Percentiles rank a stretch among this genome's conserved stretches.
Conservation (phyloP, 92 coral and sea anemone species). For the Palythoa caribaeorum region DNA sequence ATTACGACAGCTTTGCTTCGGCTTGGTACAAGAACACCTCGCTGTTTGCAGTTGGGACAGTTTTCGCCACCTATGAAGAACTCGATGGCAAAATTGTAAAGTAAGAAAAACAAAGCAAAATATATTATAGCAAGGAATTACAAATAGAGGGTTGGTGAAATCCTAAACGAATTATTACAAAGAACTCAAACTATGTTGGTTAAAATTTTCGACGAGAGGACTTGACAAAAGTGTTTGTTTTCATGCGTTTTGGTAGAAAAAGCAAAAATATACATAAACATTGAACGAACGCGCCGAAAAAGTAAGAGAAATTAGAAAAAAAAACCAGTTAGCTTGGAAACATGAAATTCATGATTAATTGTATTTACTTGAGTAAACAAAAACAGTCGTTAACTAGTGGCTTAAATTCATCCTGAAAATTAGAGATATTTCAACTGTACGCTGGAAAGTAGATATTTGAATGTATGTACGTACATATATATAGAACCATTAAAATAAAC, state of each 20-base stretch:
- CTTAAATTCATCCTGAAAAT: neutral
- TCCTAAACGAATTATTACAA: neutral
- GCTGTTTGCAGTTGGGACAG: constrained; percentile 87
- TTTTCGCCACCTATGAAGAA: constrained; percentile 74
- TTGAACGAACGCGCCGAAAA: neutral
- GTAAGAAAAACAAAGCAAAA: neutral
- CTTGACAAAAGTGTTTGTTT: neutral
- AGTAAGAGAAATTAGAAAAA: neutral
- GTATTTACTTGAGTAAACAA: neutral
- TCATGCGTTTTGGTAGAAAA: neutral
- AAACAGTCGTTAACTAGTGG: neutral
- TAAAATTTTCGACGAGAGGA: too few species aligned
- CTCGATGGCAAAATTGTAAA: neutral
- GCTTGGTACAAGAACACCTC: constrained; percentile 89
- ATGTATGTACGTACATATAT: neutral
- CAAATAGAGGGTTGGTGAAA: neutral
- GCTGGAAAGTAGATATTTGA: too few species aligned
- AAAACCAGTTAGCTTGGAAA: neutral
- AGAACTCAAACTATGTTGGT: neutral
- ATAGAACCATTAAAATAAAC: neutral
- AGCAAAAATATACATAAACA: neutral
- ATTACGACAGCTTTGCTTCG: constrained; percentile 87
- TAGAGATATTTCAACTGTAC: neutral
- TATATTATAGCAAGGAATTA: neutral
- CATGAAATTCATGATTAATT: neutral